These are phyloP conservation scores for Nymphalis urticae DNA, from an alignment of 2,888 invertebrate species.

Conservation along the genomic window DNA sequence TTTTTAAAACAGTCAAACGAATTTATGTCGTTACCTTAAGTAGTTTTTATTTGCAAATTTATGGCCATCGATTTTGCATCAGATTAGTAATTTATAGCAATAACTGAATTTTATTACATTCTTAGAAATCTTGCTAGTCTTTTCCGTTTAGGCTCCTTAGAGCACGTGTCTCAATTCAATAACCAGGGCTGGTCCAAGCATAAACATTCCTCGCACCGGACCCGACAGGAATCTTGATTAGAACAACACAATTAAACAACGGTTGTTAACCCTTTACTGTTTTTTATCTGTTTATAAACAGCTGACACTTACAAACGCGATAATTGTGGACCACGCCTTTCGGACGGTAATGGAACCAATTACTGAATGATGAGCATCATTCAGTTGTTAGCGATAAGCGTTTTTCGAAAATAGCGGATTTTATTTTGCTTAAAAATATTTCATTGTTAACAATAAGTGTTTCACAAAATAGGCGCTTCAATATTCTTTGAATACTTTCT, in stretches of 20 bases:
- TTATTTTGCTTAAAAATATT: background rate
- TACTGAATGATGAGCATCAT: constrained; percentile 31
- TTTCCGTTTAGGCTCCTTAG: background rate
- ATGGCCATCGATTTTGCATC: too few relatives aligned
- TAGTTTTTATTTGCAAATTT: too few relatives aligned
- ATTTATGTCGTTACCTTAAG: too few relatives aligned
- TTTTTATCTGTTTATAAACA: constrained; percentile 34
- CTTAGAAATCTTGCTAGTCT: too few relatives aligned
- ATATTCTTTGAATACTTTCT: too few relatives aligned
- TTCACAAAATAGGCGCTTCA: too few relatives aligned
- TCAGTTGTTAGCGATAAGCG: constrained; percentile 42
- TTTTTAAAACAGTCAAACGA: too few relatives aligned
- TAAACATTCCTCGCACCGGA: constrained; percentile 16
- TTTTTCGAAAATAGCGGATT: background rate
- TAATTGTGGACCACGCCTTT: constrained; percentile 41
- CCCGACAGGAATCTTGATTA: constrained; percentile 29
- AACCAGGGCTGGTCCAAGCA: background rate
- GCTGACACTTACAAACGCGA: constrained; percentile 52
- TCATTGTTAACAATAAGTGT: too few relatives aligned
- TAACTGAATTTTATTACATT: too few relatives aligned
- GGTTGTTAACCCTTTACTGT: constrained; percentile 16
- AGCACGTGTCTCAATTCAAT: constrained; percentile 3
- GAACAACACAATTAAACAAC: constrained; percentile 32
- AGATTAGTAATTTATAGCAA: too few relatives aligned
- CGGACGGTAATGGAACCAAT: constrained; percentile 33